Percentiles rank a stretch among this genome's conserved stretches.
Evolutionary conservation across 2,888 invertebrate species (phyloP).

Genomic region (Abrostola tripartita): DNA sequence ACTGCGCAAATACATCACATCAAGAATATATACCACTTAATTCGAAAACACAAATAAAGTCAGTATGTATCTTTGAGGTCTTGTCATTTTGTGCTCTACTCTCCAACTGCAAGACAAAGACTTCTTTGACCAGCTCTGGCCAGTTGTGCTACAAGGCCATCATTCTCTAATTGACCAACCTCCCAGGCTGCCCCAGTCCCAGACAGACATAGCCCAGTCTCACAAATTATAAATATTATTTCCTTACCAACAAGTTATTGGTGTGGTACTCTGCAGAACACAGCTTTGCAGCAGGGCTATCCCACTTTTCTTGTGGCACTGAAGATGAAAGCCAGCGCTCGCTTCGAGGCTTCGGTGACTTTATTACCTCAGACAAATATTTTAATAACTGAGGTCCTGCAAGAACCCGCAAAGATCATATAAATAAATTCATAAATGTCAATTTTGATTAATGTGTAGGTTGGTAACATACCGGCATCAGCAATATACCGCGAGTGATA

Average conservation of each 20-base stretch:
- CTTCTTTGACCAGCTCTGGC: too few species aligned
- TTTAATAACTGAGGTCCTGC: conserved; percentile 79
- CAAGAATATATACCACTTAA: too few species aligned
- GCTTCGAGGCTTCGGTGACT: conserved; percentile 89
- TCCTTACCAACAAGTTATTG: conserved; percentile 91
- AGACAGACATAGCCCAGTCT: neutral
- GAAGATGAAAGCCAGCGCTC: conserved; percentile 94
- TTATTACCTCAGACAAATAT: conserved; percentile 88
- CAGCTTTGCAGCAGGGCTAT: conserved; percentile 67
- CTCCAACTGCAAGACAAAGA: too few species aligned
- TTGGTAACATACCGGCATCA: conserved; percentile 81
- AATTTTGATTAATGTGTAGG: too few species aligned
- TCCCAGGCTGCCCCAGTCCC: too few species aligned
- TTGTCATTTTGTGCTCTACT: too few species aligned
- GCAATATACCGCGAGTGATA: conserved; percentile 96
- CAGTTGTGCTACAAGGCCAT: too few species aligned
- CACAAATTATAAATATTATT: neutral
- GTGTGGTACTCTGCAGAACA: conserved; percentile 95
- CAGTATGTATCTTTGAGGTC: too few species aligned
- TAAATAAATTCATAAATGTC: too few species aligned
- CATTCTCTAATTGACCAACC: too few species aligned
- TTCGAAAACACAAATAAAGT: too few species aligned
- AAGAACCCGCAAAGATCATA: neutral
- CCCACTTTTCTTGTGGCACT: conserved; percentile 85
- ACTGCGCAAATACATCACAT: conserved; percentile 64